Conservation (phyloP, 1,140 invertebrate genomes). For the Sarcophaga peregrina region DNA sequence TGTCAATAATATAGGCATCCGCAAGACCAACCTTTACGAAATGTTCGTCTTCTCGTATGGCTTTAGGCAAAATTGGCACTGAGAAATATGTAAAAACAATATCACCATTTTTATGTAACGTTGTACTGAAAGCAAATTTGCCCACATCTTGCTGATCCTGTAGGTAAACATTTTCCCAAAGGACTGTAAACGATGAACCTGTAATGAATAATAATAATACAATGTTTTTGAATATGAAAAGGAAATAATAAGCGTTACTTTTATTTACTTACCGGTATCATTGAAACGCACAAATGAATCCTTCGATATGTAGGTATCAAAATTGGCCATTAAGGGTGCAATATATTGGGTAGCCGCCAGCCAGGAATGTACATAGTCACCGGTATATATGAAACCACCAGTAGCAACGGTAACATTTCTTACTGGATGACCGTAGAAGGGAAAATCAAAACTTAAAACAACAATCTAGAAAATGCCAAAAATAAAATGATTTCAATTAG, state of each 20-base stretch:
- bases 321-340: conserved; percentile 99
- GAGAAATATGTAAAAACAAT: conserved; percentile 92
- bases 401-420: conserved; percentile 96
- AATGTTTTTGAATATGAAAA: too few relatives aligned
- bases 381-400: conserved; percentile 97
- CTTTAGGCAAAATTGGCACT: conserved; percentile 79
- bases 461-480: conserved; percentile 75
- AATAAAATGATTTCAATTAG: too few relatives aligned
- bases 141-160: conserved; percentile 76
- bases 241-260: too few relatives aligned
- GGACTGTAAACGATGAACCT: conserved; percentile 79
- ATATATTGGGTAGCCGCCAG: conserved; percentile 98
- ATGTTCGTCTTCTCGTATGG: conserved; percentile 84
- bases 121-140: conserved; percentile 88
- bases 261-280: conserved; percentile 77
- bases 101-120: conserved; percentile 86
- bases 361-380: conserved; percentile 94
- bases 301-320: conserved; percentile 87
- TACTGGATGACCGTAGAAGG: conserved; percentile 92
- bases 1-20: conserved; percentile 90
- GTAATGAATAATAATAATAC: too few relatives aligned
- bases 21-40: conserved; percentile 97
- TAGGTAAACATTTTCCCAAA: conserved; percentile 91
- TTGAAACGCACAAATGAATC: conserved; percentile 85
- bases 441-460: conserved; percentile 87